Percentiles rank a stretch among this genome's conserved stretches.
Evolutionary conservation across 2,888 invertebrate genomes (phyloP).

Genomic region (Amphimallon solstitiale): DNA sequence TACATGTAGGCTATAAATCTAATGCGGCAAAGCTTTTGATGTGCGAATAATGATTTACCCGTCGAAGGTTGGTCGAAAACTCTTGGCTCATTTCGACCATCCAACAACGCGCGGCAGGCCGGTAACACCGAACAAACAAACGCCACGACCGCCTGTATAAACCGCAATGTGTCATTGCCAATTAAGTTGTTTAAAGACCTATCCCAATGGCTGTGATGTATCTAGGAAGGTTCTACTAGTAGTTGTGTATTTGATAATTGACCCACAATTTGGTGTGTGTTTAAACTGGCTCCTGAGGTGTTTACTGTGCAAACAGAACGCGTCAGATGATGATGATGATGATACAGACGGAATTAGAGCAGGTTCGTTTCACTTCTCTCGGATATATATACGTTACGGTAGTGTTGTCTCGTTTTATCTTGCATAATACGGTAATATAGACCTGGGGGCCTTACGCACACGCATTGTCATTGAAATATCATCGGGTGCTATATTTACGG

Average conservation of each 20-base stretch:
- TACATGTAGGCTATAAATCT: no score
- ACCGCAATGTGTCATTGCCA: constrained; percentile 41
- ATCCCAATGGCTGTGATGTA: constrained; percentile 31
- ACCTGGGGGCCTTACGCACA: not conserved
- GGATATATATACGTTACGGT: no score
- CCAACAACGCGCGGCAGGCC: not conserved
- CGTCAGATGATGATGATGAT: constrained; percentile 56
- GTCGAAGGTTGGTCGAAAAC: no score
- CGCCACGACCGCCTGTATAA: constrained; percentile 1
- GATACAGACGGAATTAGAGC: constrained; percentile 52
- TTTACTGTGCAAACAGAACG: constrained; percentile 60
- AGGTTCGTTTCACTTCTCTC: constrained; percentile 5
- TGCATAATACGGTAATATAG: constrained; percentile 4
- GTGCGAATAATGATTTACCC: no score
- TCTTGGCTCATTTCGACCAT: not conserved
- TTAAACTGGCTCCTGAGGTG: constrained; percentile 61
- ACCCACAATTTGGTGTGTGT: constrained; percentile 54
- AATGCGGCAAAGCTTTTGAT: no score
- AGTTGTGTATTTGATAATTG: constrained; percentile 45
- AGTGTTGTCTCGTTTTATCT: not conserved
- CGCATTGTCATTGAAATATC: constrained; percentile 19
- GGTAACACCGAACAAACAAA: constrained; percentile 15
- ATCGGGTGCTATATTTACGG: constrained; percentile 5
- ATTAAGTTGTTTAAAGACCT: constrained; percentile 40
- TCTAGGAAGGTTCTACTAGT: not conserved